Evolutionary conservation across 1,140 invertebrate species (phyloP).

Genomic region (Zaprionus ornatus): DNA sequence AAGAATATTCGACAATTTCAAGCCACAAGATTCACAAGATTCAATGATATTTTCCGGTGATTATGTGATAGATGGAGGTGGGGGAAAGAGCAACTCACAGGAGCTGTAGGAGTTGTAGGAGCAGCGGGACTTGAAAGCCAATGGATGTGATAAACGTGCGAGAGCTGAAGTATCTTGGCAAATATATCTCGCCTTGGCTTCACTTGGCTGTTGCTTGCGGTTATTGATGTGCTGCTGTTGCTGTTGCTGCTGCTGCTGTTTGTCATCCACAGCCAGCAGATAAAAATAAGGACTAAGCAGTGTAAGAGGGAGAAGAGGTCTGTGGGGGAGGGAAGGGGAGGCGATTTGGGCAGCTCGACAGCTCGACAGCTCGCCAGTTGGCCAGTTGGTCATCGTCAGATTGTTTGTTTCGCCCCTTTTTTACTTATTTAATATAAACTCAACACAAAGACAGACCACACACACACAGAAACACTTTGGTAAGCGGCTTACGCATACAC

Average conservation of each 20-base stretch:
- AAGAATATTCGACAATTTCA: not conserved
- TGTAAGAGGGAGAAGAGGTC: not conserved
- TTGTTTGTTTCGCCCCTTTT: conserved; percentile 40
- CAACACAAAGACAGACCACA: conserved; percentile 61
- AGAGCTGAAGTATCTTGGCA: conserved; percentile 21
- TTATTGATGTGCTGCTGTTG: conserved; percentile 51
- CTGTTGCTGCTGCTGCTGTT: conserved; percentile 36
- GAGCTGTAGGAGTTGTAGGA: not conserved
- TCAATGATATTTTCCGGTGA: not conserved
- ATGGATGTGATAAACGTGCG: conserved; percentile 18
- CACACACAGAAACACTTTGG: conserved; percentile 43
- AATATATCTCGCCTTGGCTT: conserved; percentile 20
- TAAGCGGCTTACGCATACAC: conserved; percentile 72
- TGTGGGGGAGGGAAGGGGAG: not conserved
- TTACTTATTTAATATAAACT: conserved; percentile 72
- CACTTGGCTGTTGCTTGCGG: conserved; percentile 36
- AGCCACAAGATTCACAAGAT: not conserved
- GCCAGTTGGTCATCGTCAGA: conserved; percentile 40
- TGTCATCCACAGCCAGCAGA: conserved; percentile 48
- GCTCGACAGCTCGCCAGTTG: conserved; percentile 10
- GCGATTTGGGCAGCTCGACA: not conserved
- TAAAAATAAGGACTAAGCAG: conserved; percentile 66
- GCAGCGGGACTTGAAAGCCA: conserved; percentile 20
- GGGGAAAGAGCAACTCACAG: not conserved
- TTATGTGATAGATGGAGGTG: not conserved